Conservation (phyloP, 2,113 vertebrate species). For the Hemicordylus capensis region DNA sequence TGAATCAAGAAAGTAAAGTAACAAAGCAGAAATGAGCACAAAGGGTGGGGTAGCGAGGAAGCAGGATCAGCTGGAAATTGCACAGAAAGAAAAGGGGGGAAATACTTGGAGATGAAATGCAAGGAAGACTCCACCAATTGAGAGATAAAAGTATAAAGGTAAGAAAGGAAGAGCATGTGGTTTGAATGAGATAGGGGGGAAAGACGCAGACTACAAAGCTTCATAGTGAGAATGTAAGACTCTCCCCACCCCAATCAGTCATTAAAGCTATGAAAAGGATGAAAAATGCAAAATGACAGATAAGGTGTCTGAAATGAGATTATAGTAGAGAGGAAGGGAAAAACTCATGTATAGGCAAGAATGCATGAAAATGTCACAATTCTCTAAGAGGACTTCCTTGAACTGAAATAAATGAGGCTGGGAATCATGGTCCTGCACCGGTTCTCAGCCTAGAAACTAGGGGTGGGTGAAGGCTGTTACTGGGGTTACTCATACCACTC, state of each 20-base stretch:
- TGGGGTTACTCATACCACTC: no score
- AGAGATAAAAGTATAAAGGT: slow-evolving; percentile 32
- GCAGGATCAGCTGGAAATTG: not conserved
- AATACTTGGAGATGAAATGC: slow-evolving; percentile 26
- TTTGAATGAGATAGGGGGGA: slow-evolving; percentile 25
- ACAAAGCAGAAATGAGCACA: not conserved
- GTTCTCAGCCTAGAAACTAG: not conserved
- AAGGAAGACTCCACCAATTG: not conserved
- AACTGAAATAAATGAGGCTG: not conserved
- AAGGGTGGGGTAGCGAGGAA: slow-evolving; percentile 17
- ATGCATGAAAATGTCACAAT: slow-evolving; percentile 5
- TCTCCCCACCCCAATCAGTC: not conserved
- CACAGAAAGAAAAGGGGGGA: no score
- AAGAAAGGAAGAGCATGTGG: slow-evolving; percentile 29
- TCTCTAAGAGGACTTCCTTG: not conserved
- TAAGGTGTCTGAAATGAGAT: not conserved
- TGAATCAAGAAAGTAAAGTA: slow-evolving; percentile 24
- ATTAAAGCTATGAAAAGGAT: not conserved
- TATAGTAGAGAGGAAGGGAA: not conserved
- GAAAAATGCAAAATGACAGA: not conserved
- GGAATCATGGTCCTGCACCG: not conserved
- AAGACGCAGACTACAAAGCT: slow-evolving; percentile 1
- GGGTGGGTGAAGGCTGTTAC: no score
- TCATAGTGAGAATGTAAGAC: not conserved
- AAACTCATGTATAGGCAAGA: not conserved